A percentile compares a stretch with the other conserved stretches of the same genome.
Evolutionary conservation across 2,113 vertebrate species (phyloP).

Genomic region (Diadophis punctatus): DNA sequence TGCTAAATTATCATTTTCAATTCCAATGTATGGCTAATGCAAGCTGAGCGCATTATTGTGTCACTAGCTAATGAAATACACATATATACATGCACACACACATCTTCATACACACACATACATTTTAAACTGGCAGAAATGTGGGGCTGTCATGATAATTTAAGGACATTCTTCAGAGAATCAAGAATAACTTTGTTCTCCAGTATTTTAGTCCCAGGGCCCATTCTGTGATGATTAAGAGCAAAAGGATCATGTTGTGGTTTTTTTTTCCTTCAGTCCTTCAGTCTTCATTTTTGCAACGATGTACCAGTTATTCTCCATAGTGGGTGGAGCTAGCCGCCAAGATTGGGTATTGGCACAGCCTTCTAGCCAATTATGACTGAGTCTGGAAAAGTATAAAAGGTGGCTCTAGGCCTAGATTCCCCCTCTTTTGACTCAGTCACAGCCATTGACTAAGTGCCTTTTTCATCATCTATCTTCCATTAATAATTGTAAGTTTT

Average conservation of each 20-base stretch:
- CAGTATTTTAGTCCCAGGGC: conserved; percentile 17
- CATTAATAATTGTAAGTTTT: no score
- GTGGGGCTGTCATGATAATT: not conserved
- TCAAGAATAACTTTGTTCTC: conserved; percentile 28
- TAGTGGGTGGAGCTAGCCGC: no score
- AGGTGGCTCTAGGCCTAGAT: no score
- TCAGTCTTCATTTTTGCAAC: conserved; percentile 50
- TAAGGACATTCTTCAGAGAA: conserved; percentile 23
- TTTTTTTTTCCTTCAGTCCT: not conserved
- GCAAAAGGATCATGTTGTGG: conserved; percentile 36
- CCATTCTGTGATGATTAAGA: conserved; percentile 37
- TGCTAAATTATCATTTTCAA: conserved; percentile 37
- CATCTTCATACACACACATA: not conserved
- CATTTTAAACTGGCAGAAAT: conserved; percentile 25
- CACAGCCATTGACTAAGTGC: no score
- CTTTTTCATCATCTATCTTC: no score
- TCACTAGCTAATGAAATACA: not conserved
- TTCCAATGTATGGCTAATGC: conserved; percentile 21
- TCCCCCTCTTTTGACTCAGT: no score
- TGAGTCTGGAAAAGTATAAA: no score
- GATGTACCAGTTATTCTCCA: conserved; percentile 38
- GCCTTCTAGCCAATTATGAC: no score
- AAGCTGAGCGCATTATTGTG: not conserved
- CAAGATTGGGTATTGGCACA: no score
- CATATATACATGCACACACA: not conserved